Evolutionary conservation across 1,140 invertebrate genomes (phyloP), one percentile per base, ranked within the genome.

Genomic region (Dreissena rostriformis): DNA sequence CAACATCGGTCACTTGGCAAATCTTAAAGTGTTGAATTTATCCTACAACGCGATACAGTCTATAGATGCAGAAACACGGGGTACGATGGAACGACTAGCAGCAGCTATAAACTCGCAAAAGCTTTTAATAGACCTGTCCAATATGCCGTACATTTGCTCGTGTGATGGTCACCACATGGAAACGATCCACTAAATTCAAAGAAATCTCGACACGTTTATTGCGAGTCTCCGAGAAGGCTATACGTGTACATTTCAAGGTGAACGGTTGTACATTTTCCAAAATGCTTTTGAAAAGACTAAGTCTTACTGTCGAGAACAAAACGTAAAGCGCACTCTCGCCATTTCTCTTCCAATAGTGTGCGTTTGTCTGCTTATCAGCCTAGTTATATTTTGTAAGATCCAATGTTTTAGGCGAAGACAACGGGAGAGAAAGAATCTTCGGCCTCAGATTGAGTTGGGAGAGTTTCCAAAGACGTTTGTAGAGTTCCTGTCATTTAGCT

Each of bases 401-500:
- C 63, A 29, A 57, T 5, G 51, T 22, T 22, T 12, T 65, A 39
- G 26, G 12, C 24, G 26, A 5, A 65, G 22, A n/a, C 17, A 24
- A 22, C 26, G n/a, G 24, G 28, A 65, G 14, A 76, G 61, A 24
- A 49, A 17, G n/a, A 39, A 49, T 26, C 8, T 51, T 19, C 49
- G 52, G 12, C 24, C 63, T 65, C 28, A 28, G 26, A 65, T 76
- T 49, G 26, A 53, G 49, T 7, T 51, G 4, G 74, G 74, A 7
- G 57, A 76, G 7, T 57, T 28, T 22, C 4, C 8, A 7, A 65
- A 65, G 39, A 39, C 63, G 49, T 76, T 76, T 65, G 28, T 61
- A 39, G 74, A 11, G 15, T 63, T 76, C 22, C 61, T 76, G 24
- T 7, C 74, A 65, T 76, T 63, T n/a, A 76, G 61, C 24, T 65